Evolutionary conservation across 2,113 vertebrate genomes (phyloP).

Genomic region (Prionailurus bengalensis): DNA sequence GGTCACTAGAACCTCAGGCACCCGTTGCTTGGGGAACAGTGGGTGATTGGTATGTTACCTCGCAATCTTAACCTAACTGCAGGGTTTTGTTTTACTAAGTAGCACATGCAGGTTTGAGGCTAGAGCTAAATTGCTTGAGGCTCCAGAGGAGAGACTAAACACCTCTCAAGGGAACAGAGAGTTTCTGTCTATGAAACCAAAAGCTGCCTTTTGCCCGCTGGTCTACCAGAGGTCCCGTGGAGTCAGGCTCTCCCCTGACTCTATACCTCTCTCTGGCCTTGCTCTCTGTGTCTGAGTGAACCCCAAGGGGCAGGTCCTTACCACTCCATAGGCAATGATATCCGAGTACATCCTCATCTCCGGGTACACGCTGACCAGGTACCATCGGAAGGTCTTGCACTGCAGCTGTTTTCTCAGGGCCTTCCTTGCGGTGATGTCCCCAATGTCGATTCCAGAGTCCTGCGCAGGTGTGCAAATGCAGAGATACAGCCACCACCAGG

Average conservation of each 20-base stretch:
- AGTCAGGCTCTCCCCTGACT: neutral
- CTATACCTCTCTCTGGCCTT: neutral
- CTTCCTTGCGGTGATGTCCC: constrained; percentile 96
- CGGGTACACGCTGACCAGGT: constrained; percentile 97
- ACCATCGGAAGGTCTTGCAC: constrained; percentile 99
- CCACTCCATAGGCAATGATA: constrained; percentile 96
- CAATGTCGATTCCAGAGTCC: constrained; percentile 98
- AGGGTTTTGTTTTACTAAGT: constrained; percentile 13
- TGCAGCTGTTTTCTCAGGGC: constrained; percentile 96
- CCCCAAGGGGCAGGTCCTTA: constrained; percentile 85
- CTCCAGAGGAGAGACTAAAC: neutral
- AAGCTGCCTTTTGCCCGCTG: neutral
- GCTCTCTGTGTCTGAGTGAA: neutral
- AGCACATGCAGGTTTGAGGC: neutral
- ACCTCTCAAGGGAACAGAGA: neutral
- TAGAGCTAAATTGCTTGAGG: neutral
- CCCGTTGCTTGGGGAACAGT: neutral
- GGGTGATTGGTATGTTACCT: neutral
- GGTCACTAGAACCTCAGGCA: neutral
- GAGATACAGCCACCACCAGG: neutral
- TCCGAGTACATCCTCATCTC: constrained; percentile 99
- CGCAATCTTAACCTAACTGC: neutral
- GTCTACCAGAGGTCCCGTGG: neutral
- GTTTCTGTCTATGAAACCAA: neutral
- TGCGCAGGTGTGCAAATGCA: constrained; percentile 72